Evolutionary conservation across 2,888 invertebrate species (phyloP).

Genomic region (Bruchidius siliquastri): DNA sequence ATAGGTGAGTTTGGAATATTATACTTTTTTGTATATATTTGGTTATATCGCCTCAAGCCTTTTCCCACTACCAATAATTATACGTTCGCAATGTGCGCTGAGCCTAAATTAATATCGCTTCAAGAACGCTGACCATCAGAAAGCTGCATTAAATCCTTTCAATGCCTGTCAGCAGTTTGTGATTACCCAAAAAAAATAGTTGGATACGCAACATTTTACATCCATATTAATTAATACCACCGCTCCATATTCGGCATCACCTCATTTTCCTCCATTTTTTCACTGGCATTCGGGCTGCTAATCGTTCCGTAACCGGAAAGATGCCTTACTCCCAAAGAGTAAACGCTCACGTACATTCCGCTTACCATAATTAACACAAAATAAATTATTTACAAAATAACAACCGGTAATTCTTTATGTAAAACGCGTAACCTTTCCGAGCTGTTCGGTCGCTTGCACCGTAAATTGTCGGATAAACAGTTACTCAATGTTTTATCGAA

Average conservation of each 20-base stretch:
- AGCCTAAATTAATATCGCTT: too few relatives aligned
- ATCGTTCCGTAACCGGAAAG: neutral
- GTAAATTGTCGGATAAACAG: neutral
- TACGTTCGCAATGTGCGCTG: too few relatives aligned
- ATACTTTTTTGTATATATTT: too few relatives aligned
- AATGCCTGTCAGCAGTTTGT: neutral
- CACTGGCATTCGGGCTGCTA: neutral
- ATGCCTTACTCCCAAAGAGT: neutral
- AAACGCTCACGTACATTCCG: neutral
- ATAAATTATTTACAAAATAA: neutral
- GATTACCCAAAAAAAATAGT: neutral
- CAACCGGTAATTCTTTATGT: neutral
- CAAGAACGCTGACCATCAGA: too few relatives aligned
- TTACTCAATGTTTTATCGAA: neutral
- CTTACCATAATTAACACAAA: neutral
- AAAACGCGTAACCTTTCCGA: neutral
- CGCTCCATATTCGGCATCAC: neutral
- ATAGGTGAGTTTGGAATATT: too few relatives aligned
- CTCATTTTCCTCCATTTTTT: neutral
- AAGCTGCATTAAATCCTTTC: neutral
- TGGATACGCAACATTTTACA: neutral
- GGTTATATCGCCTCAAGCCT: too few relatives aligned
- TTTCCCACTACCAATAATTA: too few relatives aligned
- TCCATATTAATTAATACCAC: neutral
- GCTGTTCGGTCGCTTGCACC: neutral